Evolutionary conservation across 1,140 invertebrate species (phyloP).

Genomic region (Adoxophyes honmai): DNA sequence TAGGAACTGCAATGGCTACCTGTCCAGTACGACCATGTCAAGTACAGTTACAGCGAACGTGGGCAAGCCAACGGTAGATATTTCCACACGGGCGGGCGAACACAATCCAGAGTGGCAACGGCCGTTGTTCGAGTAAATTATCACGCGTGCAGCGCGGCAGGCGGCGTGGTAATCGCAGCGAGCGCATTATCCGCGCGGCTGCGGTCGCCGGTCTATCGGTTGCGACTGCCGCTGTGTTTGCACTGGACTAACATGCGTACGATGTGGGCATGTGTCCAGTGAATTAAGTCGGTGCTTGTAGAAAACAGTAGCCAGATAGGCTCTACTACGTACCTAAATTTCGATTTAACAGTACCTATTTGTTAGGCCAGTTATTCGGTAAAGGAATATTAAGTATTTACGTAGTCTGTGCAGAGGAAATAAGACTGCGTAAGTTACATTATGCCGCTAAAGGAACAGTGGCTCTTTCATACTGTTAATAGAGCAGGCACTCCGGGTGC

Average conservation of each 20-base stretch:
- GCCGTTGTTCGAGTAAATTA: conserved; percentile 39
- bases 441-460: too few species aligned
- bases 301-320: too few species aligned
- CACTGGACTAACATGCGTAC: conserved; percentile 18
- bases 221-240: conserved; percentile 21
- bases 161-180: conserved; percentile 31
- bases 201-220: conserved; percentile 30
- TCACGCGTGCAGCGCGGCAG: conserved; percentile 27
- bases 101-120: conserved; percentile 44
- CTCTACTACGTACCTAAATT: too few species aligned
- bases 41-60: not conserved
- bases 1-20: not conserved
- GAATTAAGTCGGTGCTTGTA: not conserved
- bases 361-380: too few species aligned
- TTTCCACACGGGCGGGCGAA: conserved; percentile 49
- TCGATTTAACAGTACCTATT: too few species aligned
- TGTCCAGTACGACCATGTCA: not conserved
- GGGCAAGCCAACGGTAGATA: conserved; percentile 36
- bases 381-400: too few species aligned
- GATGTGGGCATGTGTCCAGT: not conserved
- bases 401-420: too few species aligned
- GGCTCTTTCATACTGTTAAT: too few species aligned
- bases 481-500: too few species aligned
- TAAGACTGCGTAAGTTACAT: too few species aligned
- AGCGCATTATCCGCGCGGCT: conserved; percentile 18